A percentile compares a stretch with the other conserved stretches of the same genome.
Conservation (phyloP, 2,797 vertebrate species). For the Melanotaenia parkinsoni region DNA sequence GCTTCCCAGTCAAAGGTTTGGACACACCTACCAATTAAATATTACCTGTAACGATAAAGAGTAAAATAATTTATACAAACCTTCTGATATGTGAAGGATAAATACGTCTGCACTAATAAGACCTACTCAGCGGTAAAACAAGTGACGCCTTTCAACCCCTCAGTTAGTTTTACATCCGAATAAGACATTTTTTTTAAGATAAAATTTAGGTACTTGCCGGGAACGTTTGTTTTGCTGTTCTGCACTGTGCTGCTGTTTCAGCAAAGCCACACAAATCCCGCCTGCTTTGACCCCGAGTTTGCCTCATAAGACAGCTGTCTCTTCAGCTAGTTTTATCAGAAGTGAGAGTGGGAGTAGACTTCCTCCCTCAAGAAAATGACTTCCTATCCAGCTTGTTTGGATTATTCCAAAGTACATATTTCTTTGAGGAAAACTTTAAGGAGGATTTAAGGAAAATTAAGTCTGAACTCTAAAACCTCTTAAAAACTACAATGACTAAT, state of each 20-base stretch:
- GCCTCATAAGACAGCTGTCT: constrained; percentile 57
- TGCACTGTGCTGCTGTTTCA: constrained; percentile 41
- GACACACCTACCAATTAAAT: no score
- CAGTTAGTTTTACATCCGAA: not conserved
- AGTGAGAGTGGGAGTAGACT: constrained; percentile 38
- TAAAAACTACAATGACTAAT: not conserved
- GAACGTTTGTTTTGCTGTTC: constrained; percentile 5
- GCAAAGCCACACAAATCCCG: constrained; percentile 38
- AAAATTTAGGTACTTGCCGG: constrained; percentile 11
- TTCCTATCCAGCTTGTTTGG: constrained; percentile 43
- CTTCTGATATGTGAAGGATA: not conserved
- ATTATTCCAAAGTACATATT: constrained; percentile 37
- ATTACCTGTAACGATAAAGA: not conserved
- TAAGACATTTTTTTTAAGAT: constrained; percentile 11
- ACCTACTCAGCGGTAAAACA: not conserved
- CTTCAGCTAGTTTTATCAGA: constrained; percentile 53
- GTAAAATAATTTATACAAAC: not conserved
- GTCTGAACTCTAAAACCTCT: not conserved
- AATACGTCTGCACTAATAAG: not conserved
- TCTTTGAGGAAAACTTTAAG: not conserved
- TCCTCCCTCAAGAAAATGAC: constrained; percentile 58
- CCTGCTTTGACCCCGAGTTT: constrained; percentile 42
- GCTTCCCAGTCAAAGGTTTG: no score
- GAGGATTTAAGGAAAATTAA: not conserved
- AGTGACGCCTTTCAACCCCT: not conserved